phyloP scores from a whole-genome alignment of 2,113 vertebrate genomes.

The Plestiodon gilberti region DNA sequence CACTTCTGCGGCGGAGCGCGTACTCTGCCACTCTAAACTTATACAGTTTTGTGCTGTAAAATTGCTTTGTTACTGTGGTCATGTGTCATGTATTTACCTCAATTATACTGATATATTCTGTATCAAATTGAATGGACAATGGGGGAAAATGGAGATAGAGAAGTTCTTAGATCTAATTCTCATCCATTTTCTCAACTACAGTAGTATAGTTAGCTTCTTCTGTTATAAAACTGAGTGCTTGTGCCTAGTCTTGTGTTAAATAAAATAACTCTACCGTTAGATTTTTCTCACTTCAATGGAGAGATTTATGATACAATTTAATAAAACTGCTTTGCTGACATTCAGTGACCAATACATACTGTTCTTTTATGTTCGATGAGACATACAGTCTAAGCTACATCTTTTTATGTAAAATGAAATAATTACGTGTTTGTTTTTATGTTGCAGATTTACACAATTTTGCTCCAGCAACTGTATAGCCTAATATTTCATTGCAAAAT shows the following conservation, averaged over 20 bases:
- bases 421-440: slow-evolving; percentile 45
- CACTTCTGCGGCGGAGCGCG: no score
- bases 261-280: not conserved
- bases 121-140: slow-evolving; percentile 3
- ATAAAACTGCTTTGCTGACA: not conserved
- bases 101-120: slow-evolving; percentile 17
- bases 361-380: not conserved
- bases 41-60: no score
- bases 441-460: not conserved
- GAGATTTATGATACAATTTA: slow-evolving; percentile 27
- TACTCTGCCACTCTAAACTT: no score
- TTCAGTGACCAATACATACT: not conserved
- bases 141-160: slow-evolving; percentile 36
- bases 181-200: slow-evolving; percentile 32
- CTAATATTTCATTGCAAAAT: not conserved
- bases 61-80: not conserved
- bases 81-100: slow-evolving; percentile 27
- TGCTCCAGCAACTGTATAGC: not conserved
- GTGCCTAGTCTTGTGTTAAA: not conserved
- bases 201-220: not conserved
- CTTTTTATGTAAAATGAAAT: slow-evolving; percentile 23
- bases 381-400: not conserved
- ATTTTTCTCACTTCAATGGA: slow-evolving; percentile 25
- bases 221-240: not conserved
- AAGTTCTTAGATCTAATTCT: slow-evolving; percentile 16